Evolutionary conservation across 2,888 invertebrate genomes (phyloP).

Genomic region (Ornithoptera priamus): DNA sequence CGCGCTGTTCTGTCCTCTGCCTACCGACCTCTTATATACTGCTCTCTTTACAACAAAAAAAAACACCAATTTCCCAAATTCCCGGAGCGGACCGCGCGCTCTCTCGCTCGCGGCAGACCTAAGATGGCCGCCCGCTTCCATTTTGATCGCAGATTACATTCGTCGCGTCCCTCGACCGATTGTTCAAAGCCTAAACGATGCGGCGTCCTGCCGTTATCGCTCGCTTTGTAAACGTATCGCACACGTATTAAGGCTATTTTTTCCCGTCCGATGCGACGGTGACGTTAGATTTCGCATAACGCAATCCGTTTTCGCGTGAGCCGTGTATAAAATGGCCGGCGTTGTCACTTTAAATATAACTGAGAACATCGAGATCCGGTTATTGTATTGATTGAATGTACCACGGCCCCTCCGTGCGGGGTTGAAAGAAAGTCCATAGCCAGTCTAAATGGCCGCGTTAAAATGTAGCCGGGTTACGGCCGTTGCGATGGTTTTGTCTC

Average conservation of each 20-base stretch:
- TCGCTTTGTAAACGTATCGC: slow-evolving; percentile 67
- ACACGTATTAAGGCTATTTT: slow-evolving; percentile 77
- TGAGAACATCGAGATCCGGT: slow-evolving; percentile 35
- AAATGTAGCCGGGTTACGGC: slow-evolving; percentile 48
- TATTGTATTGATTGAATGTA: slow-evolving; percentile 67
- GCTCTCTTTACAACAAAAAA: slow-evolving; percentile 79
- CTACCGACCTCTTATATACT: slow-evolving; percentile 78
- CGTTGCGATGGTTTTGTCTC: slow-evolving; percentile 60
- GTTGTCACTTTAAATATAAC: slow-evolving; percentile 31
- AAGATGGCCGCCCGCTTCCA: slow-evolving; percentile 78
- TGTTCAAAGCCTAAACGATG: slow-evolving; percentile 72
- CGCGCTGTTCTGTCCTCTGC: slow-evolving; percentile 63
- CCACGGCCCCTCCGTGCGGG: slow-evolving; percentile 35
- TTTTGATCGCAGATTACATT: slow-evolving; percentile 78
- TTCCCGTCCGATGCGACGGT: slow-evolving; percentile 71
- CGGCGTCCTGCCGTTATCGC: slow-evolving; percentile 58
- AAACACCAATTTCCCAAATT: slow-evolving; percentile 79
- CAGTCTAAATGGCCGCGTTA: slow-evolving; percentile 56
- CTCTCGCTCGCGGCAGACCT: slow-evolving; percentile 75
- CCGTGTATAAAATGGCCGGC: slow-evolving; percentile 30
- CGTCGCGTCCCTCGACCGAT: slow-evolving; percentile 60
- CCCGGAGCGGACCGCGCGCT: slow-evolving; percentile 72
- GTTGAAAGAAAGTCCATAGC: slow-evolving; percentile 53
- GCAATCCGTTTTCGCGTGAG: slow-evolving; percentile 39
- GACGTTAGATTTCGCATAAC: slow-evolving; percentile 41